These are phyloP conservation scores for Leptopilina boulardi DNA, from an alignment of 1,140 invertebrate species.

Conservation along the genomic window DNA sequence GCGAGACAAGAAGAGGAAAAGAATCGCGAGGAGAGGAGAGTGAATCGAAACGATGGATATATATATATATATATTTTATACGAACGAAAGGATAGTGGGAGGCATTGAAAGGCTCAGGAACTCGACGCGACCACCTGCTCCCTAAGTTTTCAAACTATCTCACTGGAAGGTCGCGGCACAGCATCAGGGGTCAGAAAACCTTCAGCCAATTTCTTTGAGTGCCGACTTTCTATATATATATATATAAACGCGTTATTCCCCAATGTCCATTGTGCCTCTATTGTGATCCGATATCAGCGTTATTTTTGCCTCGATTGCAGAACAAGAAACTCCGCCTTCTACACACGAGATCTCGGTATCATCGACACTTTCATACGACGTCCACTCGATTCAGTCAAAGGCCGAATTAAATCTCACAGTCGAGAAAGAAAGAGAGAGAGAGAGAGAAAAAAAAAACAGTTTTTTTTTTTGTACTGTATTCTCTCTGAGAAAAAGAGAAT, in stretches of 20 bases:
- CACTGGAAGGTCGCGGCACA: conserved; percentile 53
- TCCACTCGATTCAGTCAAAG: conserved; percentile 12
- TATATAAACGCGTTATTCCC: conserved; percentile 52
- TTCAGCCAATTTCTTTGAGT: conserved; percentile 72
- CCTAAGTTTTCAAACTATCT: conserved; percentile 63
- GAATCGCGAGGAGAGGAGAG: conserved; percentile 29
- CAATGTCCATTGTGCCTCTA: conserved; percentile 58
- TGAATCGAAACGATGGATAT: not conserved
- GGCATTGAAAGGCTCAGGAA: conserved; percentile 23
- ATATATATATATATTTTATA: not conserved
- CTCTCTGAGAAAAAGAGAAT: not conserved
- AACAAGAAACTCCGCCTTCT: conserved; percentile 39
- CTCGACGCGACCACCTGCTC: conserved; percentile 55
- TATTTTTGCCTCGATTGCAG: conserved; percentile 64
- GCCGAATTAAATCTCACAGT: conserved; percentile 24
- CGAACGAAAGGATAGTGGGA: not conserved
- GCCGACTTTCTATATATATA: too few relatives aligned
- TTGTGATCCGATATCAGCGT: conserved; percentile 68
- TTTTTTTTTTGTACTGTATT: not conserved
- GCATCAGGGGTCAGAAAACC: conserved; percentile 62
- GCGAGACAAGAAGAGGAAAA: conserved; percentile 45
- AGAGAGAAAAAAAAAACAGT: too few relatives aligned
- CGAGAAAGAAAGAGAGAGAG: too few relatives aligned
- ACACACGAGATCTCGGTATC: conserved; percentile 25
- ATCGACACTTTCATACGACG: conserved; percentile 15